Conservation (phyloP, 2,797 vertebrate genomes). For the Linurgus olivaceus region DNA sequence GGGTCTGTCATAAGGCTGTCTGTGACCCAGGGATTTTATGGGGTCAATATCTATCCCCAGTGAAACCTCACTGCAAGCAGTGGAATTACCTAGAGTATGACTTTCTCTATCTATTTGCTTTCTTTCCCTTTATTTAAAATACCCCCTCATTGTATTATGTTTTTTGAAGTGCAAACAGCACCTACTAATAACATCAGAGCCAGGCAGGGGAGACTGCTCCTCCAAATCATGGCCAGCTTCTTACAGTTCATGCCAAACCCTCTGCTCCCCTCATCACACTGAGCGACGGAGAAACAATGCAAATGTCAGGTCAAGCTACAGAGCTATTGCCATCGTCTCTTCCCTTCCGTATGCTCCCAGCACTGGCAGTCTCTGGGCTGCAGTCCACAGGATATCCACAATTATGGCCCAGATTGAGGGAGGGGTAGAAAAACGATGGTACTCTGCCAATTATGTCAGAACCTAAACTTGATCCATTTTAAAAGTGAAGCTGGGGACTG, state of each 20-base stretch:
- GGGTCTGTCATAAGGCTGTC: conserved; percentile 37
- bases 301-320: conserved; percentile 56
- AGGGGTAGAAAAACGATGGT: conserved; percentile 53
- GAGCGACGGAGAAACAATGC: conserved; percentile 2
- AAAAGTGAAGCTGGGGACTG: conserved; percentile 44
- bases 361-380: conserved; percentile 69
- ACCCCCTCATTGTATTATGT: not conserved
- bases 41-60: conserved; percentile 35
- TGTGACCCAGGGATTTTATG: conserved; percentile 34
- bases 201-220: not conserved
- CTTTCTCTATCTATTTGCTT: not conserved
- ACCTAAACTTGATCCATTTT: conserved; percentile 63
- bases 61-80: not conserved
- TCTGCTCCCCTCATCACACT: not conserved
- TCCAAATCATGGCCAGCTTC: not conserved
- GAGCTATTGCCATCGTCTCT: conserved; percentile 55
- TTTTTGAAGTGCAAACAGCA: not conserved
- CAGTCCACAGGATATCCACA: conserved; percentile 67
- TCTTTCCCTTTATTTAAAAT: not conserved
- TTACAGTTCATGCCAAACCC: not conserved
- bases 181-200: not conserved
- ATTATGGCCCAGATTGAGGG: conserved; percentile 67
- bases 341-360: conserved; percentile 54
- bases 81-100: not conserved
- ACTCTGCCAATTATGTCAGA: conserved; percentile 63